Evolutionary conservation across 2,113 vertebrate species (phyloP).

Genomic region (Mola mola): DNA sequence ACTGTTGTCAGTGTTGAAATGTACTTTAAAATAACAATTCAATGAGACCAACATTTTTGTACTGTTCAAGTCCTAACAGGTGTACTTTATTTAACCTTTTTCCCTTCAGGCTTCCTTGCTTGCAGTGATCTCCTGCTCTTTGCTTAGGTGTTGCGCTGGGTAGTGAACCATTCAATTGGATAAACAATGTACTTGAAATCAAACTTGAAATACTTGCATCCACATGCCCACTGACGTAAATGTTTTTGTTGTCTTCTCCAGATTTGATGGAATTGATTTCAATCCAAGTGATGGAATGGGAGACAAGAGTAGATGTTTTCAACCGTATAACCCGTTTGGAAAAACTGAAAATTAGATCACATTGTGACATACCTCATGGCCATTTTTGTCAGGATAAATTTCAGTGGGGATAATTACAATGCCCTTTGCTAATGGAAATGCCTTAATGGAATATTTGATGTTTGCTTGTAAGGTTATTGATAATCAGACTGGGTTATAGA

Average conservation of each 20-base stretch:
- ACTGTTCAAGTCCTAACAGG: too few relatives aligned
- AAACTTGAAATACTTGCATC: conserved; percentile 1
- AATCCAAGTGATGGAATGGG: conserved; percentile 16
- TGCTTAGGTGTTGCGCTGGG: too few relatives aligned
- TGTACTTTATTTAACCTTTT: too few relatives aligned
- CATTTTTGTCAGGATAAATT: conserved; percentile 22
- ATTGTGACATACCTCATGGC: conserved; percentile 17
- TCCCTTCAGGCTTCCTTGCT: too few relatives aligned
- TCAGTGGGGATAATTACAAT: too few relatives aligned
- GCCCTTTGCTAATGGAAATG: conserved; percentile 32
- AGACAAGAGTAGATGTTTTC: conserved; percentile 7
- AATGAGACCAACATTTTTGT: too few relatives aligned
- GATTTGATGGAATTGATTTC: conserved; percentile 20
- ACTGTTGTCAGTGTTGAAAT: too few relatives aligned
- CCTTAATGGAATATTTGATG: conserved; percentile 18
- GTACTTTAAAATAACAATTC: too few relatives aligned
- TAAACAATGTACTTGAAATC: too few relatives aligned
- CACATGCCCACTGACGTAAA: neutral
- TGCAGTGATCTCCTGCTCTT: too few relatives aligned
- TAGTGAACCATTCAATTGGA: too few relatives aligned
- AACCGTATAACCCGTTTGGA: conserved; percentile 23
- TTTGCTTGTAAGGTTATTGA: conserved; percentile 9
- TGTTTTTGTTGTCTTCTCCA: neutral
- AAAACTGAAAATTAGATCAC: conserved; percentile 9
- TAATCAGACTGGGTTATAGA: neutral